A percentile compares a stretch with the other conserved stretches of the same genome.
Evolutionary conservation across 2,797 vertebrate genomes (phyloP).

Genomic region (Onychomys leucogaster): DNA sequence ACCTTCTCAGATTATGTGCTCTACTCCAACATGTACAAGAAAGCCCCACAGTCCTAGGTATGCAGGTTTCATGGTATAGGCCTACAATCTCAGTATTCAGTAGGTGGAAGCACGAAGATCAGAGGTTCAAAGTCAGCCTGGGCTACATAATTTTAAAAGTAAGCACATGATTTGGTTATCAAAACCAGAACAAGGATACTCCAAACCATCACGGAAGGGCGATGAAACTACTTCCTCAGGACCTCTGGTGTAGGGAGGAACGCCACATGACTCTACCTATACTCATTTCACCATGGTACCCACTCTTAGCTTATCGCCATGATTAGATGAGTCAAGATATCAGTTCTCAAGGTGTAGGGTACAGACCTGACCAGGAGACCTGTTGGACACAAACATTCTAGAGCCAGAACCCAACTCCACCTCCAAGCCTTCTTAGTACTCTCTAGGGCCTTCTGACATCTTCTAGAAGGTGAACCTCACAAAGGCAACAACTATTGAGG

Average conservation of each 20-base stretch:
- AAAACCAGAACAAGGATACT: background rate
- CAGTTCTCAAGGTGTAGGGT: background rate
- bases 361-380: background rate
- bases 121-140: background rate
- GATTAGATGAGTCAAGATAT: background rate
- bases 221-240: background rate
- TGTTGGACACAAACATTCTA: background rate
- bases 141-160: too few relatives aligned
- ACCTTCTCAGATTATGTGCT: background rate
- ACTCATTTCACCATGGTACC: background rate
- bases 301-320: background rate
- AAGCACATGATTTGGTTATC: background rate
- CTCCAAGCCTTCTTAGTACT: background rate
- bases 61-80: background rate
- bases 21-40: background rate
- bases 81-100: background rate
- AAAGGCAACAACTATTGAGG: background rate
- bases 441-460: background rate
- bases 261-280: too few relatives aligned
- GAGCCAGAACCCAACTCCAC: background rate
- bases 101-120: background rate
- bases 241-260: background rate
- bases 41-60: background rate
- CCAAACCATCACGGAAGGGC: fast-evolving
- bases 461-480: background rate